Conservation (phyloP, 2,888 invertebrate species). For the Cryptocheilus praepositus region DNA sequence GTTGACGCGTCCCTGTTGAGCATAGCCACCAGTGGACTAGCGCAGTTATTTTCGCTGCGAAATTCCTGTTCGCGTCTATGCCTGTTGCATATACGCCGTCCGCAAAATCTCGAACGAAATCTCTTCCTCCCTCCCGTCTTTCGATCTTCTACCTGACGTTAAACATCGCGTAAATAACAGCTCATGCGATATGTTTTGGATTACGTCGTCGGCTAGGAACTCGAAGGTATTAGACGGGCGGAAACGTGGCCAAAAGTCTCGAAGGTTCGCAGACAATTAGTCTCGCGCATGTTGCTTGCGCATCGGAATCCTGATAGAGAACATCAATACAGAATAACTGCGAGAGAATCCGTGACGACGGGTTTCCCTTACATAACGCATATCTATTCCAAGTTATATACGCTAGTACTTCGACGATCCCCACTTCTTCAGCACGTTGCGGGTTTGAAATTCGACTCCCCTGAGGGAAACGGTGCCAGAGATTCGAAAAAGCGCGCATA, state of each 20-base stretch:
- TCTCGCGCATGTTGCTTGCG: conserved; percentile 5
- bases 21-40: conserved; percentile 56
- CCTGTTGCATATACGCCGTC: conserved; percentile 65
- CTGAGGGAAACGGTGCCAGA: conserved; percentile 24
- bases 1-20: conserved; percentile 46
- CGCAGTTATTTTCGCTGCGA: conserved; percentile 70
- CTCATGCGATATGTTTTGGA: conserved; percentile 17
- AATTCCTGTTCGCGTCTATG: conserved; percentile 61
- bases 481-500: conserved; percentile 4
- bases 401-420: conserved; percentile 33
- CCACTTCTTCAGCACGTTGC: conserved; percentile 10
- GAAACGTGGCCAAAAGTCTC: conserved; percentile 28
- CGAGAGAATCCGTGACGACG: conserved; percentile 5
- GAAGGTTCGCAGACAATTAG: conserved; percentile 38
- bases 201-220: not conserved
- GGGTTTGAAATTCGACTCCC: conserved; percentile 22
- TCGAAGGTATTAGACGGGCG: not conserved
- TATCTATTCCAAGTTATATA: conserved; percentile 49
- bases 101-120: conserved; percentile 63
- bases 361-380: conserved; percentile 46
- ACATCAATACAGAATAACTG: not conserved
- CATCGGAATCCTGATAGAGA: conserved; percentile 11
- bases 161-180: conserved; percentile 45
- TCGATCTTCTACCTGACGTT: not conserved
- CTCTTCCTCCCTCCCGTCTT: conserved; percentile 34